phyloP scores from a whole-genome alignment of 2,888 invertebrate genomes.

The Eucera pruinosa region DNA sequence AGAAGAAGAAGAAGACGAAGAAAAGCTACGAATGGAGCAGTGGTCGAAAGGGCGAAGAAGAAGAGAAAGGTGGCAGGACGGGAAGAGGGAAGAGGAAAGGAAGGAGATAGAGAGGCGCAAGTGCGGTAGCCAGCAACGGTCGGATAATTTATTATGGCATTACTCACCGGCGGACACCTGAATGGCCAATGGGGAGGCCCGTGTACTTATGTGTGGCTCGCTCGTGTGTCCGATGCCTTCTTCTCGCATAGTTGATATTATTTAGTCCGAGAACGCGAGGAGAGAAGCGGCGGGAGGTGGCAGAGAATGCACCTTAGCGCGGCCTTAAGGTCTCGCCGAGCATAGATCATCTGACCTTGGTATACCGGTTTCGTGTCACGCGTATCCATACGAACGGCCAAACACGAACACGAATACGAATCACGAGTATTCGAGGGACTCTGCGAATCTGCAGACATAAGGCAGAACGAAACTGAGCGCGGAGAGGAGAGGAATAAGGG shows the following conservation, averaged over 20 bases:
- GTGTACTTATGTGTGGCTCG: conserved; percentile 57
- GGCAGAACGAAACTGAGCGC: neutral
- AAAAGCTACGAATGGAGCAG: conserved; percentile 9
- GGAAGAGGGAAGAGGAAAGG: neutral
- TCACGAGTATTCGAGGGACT: too few relatives aligned
- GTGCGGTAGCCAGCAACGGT: conserved; percentile 71
- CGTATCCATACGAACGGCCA: conserved; percentile 44
- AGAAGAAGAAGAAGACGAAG: neutral
- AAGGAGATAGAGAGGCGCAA: conserved; percentile 62
- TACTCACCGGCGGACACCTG: conserved; percentile 82
- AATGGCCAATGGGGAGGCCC: conserved; percentile 75
- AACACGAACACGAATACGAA: too few relatives aligned
- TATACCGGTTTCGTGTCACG: conserved; percentile 72
- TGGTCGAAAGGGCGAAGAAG: neutral
- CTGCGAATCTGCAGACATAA: conserved; percentile 52
- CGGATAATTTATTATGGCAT: conserved; percentile 81
- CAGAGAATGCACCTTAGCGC: conserved; percentile 63
- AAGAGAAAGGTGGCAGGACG: neutral
- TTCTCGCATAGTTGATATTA: conserved; percentile 71
- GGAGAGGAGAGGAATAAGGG: neutral
- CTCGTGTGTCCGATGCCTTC: conserved; percentile 59
- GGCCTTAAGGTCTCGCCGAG: conserved; percentile 57
- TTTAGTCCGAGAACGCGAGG: conserved; percentile 56
- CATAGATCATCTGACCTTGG: conserved; percentile 65
- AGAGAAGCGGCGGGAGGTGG: conserved; percentile 56